A percentile compares a stretch with the other conserved stretches of the same genome.
Conservation (phyloP, 2,113 vertebrate genomes). For the Trematocara unimaculatum region DNA sequence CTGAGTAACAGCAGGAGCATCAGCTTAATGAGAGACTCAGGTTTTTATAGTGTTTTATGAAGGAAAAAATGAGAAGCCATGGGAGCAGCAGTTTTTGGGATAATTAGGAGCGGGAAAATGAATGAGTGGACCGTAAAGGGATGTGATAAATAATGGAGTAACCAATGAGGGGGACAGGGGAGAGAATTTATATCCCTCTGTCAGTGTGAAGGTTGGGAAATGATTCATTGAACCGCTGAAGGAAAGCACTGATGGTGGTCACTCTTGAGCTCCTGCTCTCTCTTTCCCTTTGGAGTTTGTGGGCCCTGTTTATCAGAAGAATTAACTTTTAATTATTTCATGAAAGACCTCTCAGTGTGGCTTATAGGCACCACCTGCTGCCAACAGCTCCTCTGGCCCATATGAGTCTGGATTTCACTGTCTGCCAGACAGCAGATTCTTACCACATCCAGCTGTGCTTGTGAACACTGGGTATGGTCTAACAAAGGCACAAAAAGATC, state of each 20-base stretch:
- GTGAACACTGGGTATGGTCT: neutral
- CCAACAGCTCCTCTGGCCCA: neutral
- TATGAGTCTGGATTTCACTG: neutral
- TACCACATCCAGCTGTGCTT: neutral
- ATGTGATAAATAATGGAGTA: slow-evolving; percentile 25
- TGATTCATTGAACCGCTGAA: slow-evolving; percentile 46
- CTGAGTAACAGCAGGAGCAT: neutral
- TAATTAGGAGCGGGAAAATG: slow-evolving; percentile 7
- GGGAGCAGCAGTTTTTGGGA: neutral
- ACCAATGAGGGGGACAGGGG: neutral
- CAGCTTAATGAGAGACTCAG: neutral
- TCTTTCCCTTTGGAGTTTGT: neutral
- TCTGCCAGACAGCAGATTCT: neutral
- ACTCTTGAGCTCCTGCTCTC: neutral
- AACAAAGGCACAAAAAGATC: neutral
- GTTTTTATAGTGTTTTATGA: neutral
- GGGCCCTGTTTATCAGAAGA: neutral
- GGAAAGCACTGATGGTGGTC: slow-evolving; percentile 5
- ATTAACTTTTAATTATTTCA: neutral
- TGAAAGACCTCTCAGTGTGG: neutral
- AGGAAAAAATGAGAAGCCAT: neutral
- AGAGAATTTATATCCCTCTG: slow-evolving; percentile 21
- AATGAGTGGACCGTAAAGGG: neutral
- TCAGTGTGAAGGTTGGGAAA: slow-evolving; percentile 32
- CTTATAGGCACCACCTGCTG: neutral